Evolutionary conservation across 1,140 invertebrate genomes (phyloP).

Genomic region (Musca vetustissima): DNA sequence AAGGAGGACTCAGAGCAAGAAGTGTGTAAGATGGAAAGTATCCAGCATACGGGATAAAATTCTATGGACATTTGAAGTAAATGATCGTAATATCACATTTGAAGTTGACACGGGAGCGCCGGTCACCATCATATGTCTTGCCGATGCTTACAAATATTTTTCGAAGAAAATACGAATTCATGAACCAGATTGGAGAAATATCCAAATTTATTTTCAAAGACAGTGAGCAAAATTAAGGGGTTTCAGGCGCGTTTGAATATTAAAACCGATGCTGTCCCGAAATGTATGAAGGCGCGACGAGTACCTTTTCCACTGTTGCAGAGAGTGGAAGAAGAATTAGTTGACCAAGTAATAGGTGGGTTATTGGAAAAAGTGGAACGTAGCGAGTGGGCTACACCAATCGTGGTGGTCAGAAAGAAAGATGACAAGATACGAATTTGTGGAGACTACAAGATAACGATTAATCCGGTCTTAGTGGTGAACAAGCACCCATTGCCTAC

Average conservation of each 20-base stretch:
- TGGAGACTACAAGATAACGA: slow-evolving; percentile 30
- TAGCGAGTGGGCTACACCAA: slow-evolving; percentile 54
- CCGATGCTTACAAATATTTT: background rate
- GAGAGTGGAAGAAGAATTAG: slow-evolving; percentile 47
- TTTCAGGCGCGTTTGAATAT: slow-evolving; percentile 2
- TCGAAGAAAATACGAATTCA: background rate
- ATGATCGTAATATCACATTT: too few species aligned
- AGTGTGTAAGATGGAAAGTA: too few species aligned
- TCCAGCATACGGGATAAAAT: too few species aligned
- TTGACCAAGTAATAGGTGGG: slow-evolving; percentile 43
- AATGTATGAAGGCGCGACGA: slow-evolving; percentile 10
- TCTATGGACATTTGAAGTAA: too few species aligned
- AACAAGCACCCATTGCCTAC: slow-evolving; percentile 38
- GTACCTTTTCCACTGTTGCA: slow-evolving; percentile 14
- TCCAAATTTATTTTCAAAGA: background rate
- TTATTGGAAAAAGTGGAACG: slow-evolving; percentile 35
- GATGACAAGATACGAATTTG: slow-evolving; percentile 34
- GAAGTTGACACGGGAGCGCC: too few species aligned
- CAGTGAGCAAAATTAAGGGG: background rate
- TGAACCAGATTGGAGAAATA: slow-evolving; percentile 7
- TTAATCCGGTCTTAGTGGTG: background rate
- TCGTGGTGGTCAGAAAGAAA: slow-evolving; percentile 58
- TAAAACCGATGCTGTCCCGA: slow-evolving; percentile 13
- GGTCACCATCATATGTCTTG: background rate
- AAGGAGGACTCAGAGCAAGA: too few species aligned